Percentiles rank a stretch among this genome's conserved stretches.
These are phyloP conservation scores for Drosophila fulvimacula DNA, from an alignment of 2,888 invertebrate species.

Conservation along the genomic window DNA sequence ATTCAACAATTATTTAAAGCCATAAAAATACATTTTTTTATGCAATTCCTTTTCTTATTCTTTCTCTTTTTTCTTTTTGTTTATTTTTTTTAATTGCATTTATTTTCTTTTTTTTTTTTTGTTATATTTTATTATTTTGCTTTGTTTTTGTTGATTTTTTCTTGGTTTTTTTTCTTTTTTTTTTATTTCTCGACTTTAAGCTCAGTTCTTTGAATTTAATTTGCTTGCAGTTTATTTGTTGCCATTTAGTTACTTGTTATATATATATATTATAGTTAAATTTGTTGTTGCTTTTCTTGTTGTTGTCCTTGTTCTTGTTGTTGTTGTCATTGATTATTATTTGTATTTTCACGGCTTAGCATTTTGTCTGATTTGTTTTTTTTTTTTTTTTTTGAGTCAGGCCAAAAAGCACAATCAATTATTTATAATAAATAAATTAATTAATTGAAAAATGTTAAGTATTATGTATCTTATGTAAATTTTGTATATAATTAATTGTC, in stretches of 20 bases:
- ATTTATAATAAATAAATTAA: conserved; percentile 15
- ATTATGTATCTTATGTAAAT: not conserved
- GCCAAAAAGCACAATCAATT: not conserved
- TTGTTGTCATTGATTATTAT: conserved; percentile 2
- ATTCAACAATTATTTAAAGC: conserved; percentile 31
- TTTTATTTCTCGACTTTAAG: conserved; percentile 29
- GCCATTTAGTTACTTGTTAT: not conserved
- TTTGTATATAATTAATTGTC: conserved; percentile 2
- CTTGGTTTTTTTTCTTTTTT: conserved; percentile 8
- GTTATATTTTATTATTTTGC: not conserved
- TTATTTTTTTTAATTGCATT: conserved; percentile 3
- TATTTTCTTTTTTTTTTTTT: not conserved
- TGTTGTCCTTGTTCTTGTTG: not conserved
- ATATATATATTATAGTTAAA: not conserved
- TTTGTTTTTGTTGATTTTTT: conserved; percentile 2
- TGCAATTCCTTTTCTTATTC: not conserved
- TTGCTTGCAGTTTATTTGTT: not conserved
- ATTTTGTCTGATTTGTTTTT: not conserved
- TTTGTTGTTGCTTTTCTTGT: not conserved
- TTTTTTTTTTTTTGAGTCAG: not conserved
- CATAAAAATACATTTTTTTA: conserved; percentile 5
- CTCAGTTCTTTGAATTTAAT: conserved; percentile 47
- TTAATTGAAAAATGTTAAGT: not conserved
- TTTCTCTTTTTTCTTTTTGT: not conserved
- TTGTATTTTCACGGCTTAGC: conserved; percentile 19